phyloP scores from a whole-genome alignment of 2,888 invertebrate species.

The Trypoxylon attenuatum region DNA sequence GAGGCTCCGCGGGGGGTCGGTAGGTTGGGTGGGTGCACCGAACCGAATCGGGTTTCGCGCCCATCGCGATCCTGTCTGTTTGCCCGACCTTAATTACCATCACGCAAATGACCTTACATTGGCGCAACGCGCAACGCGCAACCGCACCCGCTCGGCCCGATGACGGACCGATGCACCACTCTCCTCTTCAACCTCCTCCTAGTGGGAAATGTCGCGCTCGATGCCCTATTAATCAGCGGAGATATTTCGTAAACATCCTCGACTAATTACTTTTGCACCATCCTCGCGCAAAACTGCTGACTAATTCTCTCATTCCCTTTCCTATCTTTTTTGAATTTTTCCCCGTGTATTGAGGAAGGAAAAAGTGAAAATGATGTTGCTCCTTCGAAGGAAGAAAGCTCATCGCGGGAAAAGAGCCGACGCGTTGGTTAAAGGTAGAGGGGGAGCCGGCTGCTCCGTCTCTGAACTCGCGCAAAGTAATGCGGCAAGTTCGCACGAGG shows the following conservation, averaged over 20 bases:
- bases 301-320: no score
- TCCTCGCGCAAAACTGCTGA: no score
- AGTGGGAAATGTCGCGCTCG: no score
- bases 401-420: conserved; percentile 27
- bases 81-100: conserved; percentile 48
- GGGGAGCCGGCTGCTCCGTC: conserved; percentile 17
- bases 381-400: no score
- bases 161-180: conserved; percentile 8
- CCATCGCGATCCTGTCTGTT: conserved; percentile 28
- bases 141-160: conserved; percentile 17
- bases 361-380: no score
- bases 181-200: no score
- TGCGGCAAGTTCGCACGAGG: conserved; percentile 34
- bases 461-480: conserved; percentile 42
- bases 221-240: no score
- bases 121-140: conserved; percentile 13
- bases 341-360: no score
- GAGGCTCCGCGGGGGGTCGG: no score
- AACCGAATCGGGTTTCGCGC: conserved; percentile 36
- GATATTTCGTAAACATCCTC: no score
- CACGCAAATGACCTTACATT: conserved; percentile 31
- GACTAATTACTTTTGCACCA: no score
- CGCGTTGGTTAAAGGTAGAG: conserved; percentile 10
- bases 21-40: conserved; percentile 2
- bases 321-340: no score